Conservation (phyloP, 2,888 invertebrate species). For the Vannuccia rotundouncinata region DNA sequence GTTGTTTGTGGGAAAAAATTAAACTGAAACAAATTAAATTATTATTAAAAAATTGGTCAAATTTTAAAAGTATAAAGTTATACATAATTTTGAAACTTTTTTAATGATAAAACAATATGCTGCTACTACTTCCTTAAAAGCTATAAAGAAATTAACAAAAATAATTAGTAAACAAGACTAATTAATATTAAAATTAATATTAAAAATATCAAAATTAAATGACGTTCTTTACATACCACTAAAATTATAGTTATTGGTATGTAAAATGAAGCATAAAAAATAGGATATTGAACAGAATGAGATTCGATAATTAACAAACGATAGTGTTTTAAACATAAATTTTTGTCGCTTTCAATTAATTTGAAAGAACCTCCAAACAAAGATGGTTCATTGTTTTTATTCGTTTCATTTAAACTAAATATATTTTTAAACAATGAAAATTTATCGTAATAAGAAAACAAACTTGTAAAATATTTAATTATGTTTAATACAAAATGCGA, state of each 20-base stretch:
- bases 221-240: background rate
- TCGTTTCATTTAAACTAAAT: background rate
- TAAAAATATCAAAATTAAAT: background rate
- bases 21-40: background rate
- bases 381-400: conserved; percentile 15
- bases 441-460: too few relatives aligned
- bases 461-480: too few relatives aligned
- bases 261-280: background rate
- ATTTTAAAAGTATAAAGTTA: background rate
- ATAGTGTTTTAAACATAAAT: background rate
- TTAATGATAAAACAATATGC: too few relatives aligned
- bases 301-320: background rate
- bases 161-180: too few relatives aligned
- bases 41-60: background rate
- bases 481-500: too few relatives aligned
- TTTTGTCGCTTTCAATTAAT: conserved; percentile 15
- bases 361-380: conserved; percentile 19
- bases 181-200: too few relatives aligned
- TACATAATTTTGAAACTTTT: too few relatives aligned
- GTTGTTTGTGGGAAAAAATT: too few relatives aligned
- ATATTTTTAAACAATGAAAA: too few relatives aligned
- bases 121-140: too few relatives aligned
- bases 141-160: too few relatives aligned
- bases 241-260: background rate
- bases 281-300: background rate